Percentiles rank a stretch among this genome's conserved stretches.
Conservation (phyloP, 2,797 vertebrate species). For the Chiroxiphia lanceolata region DNA sequence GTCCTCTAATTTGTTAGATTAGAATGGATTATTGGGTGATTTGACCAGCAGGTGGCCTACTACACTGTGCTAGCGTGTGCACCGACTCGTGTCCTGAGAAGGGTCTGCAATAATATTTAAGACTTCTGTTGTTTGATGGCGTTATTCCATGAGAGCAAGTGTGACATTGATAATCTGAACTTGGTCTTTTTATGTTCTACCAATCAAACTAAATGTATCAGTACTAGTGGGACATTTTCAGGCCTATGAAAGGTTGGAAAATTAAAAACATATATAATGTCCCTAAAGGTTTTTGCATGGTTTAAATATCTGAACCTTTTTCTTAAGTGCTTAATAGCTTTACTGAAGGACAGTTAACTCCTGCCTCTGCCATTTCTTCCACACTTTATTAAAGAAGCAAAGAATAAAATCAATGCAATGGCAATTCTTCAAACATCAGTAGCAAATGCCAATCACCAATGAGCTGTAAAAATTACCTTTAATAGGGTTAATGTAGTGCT, state of each 20-base stretch:
- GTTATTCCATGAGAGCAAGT: background rate
- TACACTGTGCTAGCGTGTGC: slow-evolving; percentile 43
- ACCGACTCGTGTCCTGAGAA: background rate
- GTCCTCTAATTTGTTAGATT: background rate
- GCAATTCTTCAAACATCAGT: slow-evolving; percentile 40
- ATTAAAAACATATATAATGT: slow-evolving; percentile 22
- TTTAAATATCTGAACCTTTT: slow-evolving; percentile 25
- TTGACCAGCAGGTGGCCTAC: slow-evolving; percentile 79
- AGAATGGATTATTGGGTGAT: slow-evolving; percentile 60
- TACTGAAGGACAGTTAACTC: slow-evolving; percentile 6
- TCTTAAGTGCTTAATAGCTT: slow-evolving; percentile 35
- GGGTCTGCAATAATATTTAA: background rate
- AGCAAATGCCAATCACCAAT: slow-evolving; percentile 58
- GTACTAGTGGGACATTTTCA: background rate
- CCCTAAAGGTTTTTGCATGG: background rate
- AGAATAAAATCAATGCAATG: slow-evolving; percentile 52
- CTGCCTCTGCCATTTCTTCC: slow-evolving; percentile 14
- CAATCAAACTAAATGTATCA: background rate
- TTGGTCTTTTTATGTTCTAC: background rate
- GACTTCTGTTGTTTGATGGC: background rate
- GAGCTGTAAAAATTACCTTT: slow-evolving; percentile 57
- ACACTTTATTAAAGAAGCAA: slow-evolving; percentile 36
- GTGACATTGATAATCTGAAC: background rate
- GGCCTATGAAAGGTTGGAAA: slow-evolving; percentile 9
- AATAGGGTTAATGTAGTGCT: slow-evolving; percentile 43